Base-by-base conservation (phyloP, 2,888 invertebrate genomes). In the Mesopsocus fuscifrons region DNA sequence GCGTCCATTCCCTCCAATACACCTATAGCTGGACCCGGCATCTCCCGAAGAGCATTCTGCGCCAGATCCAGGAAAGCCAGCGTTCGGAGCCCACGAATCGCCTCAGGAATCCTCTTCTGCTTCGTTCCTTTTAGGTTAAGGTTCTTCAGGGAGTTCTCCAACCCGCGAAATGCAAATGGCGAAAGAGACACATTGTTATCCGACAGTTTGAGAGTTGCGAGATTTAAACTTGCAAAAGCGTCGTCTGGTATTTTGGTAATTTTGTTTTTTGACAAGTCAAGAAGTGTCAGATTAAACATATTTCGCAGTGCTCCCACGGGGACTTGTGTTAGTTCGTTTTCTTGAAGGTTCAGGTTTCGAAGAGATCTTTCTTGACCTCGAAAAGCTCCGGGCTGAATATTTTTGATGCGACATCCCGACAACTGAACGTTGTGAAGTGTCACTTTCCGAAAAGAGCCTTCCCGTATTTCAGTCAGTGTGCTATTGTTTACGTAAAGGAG, bases 401-500 rank as follows among this genome's bases (percentile, higher is more conserved):
- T 67, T 53, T 66, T 72, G 47, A 87, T 78, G 57, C 70, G 75
- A 58, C 87, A 88, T 46, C 80, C 79, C 34, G 85, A 87, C 53
- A 87, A 68, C 63, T 88, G 88, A 42, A 87, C 68, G 60, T 84
- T 88, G 55, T 79, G 77, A 54, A 85, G 72, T 55, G 69, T 73
- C 42, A 87, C 63, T 53, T 75, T 74, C 21, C 63, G 59, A 53
- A 87, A 76, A 48, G 78, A 70, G 48, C 72, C 71, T 53, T 80
- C 73, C 40, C 68, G 67, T 41, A 88, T 63, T 42, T 66, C 64
- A 22, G 69, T 68, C 41, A 89, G 71, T 23, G 82, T 80, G 42
- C 87, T 83, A 63, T 89, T 89, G 63, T 87, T 87, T 47, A 91
- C 71, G 59, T 89, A 88, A 31, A 91, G 70, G 49, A 89, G 68